Conservation (phyloP, 2,888 invertebrate genomes). For the Chloromyia formosa region DNA sequence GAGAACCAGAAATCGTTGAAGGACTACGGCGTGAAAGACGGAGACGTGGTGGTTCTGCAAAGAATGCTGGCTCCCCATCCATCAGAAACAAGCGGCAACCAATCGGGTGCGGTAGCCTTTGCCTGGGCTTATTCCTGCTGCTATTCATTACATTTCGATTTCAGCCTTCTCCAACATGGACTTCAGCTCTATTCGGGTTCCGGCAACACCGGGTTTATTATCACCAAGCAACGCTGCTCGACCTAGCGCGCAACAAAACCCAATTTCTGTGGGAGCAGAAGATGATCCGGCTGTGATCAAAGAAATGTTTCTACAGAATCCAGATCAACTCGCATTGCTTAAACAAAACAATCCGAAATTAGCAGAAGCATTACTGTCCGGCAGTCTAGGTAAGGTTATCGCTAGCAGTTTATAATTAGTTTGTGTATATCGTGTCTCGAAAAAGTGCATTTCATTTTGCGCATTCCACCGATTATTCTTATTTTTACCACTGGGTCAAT, state of each 20-base stretch:
- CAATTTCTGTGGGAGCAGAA: slow-evolving; percentile 67
- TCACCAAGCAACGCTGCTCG: slow-evolving; percentile 42
- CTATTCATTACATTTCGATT: slow-evolving; percentile 51
- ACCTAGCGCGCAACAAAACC: slow-evolving; percentile 51
- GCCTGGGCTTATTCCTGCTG: slow-evolving; percentile 47
- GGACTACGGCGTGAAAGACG: slow-evolving; percentile 85
- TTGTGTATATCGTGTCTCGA: background rate
- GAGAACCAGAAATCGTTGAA: slow-evolving; percentile 86
- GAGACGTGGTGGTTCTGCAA: slow-evolving; percentile 86
- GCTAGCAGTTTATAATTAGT: background rate
- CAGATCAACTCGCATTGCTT: slow-evolving; percentile 87
- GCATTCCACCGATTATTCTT: background rate
- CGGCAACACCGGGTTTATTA: slow-evolving; percentile 61
- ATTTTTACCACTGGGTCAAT: slow-evolving; percentile 3
- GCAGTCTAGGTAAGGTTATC: slow-evolving; percentile 76
- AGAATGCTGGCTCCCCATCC: slow-evolving; percentile 68
- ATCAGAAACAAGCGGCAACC: slow-evolving; percentile 30
- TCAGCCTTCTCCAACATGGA: slow-evolving; percentile 73
- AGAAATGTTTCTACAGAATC: slow-evolving; percentile 88
- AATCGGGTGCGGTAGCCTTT: slow-evolving; percentile 19
- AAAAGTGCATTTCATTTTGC: slow-evolving; percentile 37
- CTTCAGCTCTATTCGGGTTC: slow-evolving; percentile 87
- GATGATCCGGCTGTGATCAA: slow-evolving; percentile 86
- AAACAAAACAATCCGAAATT: slow-evolving; percentile 93
- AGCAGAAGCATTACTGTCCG: slow-evolving; percentile 89